These are phyloP conservation scores for Heterocephalus glaber DNA, from an alignment of 2,113 vertebrate species.

Conservation along the genomic window DNA sequence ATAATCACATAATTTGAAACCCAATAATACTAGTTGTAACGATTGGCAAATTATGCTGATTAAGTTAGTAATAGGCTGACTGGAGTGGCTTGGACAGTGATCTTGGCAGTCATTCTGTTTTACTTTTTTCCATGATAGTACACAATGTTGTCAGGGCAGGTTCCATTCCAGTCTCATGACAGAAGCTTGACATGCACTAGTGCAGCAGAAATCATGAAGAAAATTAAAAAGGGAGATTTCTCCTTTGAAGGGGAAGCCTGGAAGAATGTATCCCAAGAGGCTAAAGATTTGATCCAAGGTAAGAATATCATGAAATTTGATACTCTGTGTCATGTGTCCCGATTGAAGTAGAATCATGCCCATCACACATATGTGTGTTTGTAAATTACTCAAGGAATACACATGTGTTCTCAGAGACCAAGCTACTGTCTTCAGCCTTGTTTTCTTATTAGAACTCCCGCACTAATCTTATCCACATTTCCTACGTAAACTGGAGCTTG, in stretches of 20 bases:
- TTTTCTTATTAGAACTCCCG: not conserved
- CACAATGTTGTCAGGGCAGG: constrained; percentile 98
- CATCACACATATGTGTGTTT: not conserved
- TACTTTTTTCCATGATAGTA: constrained; percentile 87
- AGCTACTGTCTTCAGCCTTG: not conserved
- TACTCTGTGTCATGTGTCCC: not conserved
- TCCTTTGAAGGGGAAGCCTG: constrained; percentile 98
- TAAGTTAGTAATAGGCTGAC: not conserved
- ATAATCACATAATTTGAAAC: not conserved
- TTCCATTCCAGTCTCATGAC: constrained; percentile 97
- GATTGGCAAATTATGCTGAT: not conserved
- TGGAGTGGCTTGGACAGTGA: not conserved
- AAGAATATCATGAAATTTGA: not conserved
- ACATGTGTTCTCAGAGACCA: not conserved
- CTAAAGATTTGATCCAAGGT: constrained; percentile 98
- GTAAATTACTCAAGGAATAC: not conserved
- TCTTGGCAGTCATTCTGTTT: not conserved
- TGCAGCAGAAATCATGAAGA: constrained; percentile 97
- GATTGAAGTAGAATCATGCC: not conserved
- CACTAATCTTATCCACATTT: rapidly evolving
- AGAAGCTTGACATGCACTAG: constrained; percentile 93
- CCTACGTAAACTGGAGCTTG: no score
- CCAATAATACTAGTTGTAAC: rapidly evolving
- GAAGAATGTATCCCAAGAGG: constrained; percentile 97
- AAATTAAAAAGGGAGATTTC: constrained; percentile 98